Evolutionary conservation across 1,140 invertebrate genomes (phyloP).

Genomic region (Brevipalpus yothersi): DNA sequence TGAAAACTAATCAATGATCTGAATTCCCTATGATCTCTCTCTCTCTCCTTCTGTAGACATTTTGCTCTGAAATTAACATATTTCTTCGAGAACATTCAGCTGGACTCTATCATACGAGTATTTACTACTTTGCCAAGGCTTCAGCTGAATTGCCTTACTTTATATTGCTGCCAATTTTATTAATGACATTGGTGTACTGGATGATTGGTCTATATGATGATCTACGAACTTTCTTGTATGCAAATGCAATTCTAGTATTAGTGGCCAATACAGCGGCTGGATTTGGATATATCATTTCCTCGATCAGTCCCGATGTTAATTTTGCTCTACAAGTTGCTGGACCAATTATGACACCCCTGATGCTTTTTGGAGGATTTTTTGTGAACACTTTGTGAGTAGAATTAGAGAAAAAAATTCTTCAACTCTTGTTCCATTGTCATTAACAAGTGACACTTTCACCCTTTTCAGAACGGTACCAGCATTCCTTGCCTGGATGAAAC

Average conservation of each 20-base stretch:
- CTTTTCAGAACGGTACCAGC: conserved; percentile 44
- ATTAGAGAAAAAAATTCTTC: too few species aligned
- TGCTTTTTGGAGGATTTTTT: neutral
- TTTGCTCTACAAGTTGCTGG: neutral
- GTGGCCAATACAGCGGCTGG: neutral
- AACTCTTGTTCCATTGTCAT: too few species aligned
- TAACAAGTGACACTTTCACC: conserved; percentile 18
- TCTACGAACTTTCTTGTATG: neutral
- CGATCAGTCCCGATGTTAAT: neutral
- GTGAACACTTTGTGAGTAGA: neutral
- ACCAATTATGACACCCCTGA: neutral
- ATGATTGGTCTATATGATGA: neutral
- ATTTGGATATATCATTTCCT: neutral
- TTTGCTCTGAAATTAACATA: neutral
- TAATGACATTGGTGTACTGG: neutral
- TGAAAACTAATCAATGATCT: neutral
- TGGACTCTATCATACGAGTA: conserved; percentile 26
- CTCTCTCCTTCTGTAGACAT: too few species aligned
- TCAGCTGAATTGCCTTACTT: neutral
- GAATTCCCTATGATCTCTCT: neutral
- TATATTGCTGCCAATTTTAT: neutral
- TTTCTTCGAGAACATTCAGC: neutral
- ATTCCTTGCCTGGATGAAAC: conserved; percentile 71
- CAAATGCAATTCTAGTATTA: neutral
- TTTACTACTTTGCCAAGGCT: conserved; percentile 19